Evolutionary conservation across 1,140 invertebrate genomes (phyloP).

Genomic region (Ctenoplectra terminalis): DNA sequence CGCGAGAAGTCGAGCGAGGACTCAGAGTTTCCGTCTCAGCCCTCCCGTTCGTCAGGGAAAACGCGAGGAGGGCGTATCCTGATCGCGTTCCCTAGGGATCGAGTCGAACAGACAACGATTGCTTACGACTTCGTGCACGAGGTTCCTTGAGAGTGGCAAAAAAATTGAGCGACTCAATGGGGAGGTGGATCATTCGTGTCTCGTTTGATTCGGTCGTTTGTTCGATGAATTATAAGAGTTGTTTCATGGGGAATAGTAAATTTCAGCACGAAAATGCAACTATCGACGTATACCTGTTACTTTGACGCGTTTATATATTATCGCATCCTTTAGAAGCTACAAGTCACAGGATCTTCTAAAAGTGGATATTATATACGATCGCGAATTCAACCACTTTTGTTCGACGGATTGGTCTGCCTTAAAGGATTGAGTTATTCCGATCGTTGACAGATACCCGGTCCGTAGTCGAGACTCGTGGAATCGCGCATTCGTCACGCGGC

Average conservation of each 20-base stretch:
- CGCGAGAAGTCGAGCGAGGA: background rate
- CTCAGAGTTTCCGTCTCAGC: background rate
- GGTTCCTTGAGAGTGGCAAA: background rate
- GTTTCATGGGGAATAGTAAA: no score
- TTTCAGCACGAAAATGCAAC: no score
- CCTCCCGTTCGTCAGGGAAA: background rate
- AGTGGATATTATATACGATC: no score
- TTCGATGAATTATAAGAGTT: conserved; percentile 1
- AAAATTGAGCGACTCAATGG: background rate
- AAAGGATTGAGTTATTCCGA: conserved; percentile 24
- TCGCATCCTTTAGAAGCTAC: no score
- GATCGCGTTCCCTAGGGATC: background rate
- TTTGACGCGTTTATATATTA: no score
- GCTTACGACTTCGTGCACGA: conserved; percentile 4
- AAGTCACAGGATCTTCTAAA: no score
- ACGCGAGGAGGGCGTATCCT: conserved; percentile 17
- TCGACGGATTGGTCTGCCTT: background rate
- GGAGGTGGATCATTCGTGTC: background rate
- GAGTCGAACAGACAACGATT: conserved; percentile 14
- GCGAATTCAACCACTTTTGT: background rate
- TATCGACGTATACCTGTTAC: no score
- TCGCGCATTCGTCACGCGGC: conserved; percentile 30
- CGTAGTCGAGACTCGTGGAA: background rate
- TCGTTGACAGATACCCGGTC: conserved; percentile 14
- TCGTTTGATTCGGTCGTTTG: conserved; percentile 1